Evolutionary conservation across 2,888 invertebrate genomes (phyloP).

Genomic region (Zeuzera pyrina): DNA sequence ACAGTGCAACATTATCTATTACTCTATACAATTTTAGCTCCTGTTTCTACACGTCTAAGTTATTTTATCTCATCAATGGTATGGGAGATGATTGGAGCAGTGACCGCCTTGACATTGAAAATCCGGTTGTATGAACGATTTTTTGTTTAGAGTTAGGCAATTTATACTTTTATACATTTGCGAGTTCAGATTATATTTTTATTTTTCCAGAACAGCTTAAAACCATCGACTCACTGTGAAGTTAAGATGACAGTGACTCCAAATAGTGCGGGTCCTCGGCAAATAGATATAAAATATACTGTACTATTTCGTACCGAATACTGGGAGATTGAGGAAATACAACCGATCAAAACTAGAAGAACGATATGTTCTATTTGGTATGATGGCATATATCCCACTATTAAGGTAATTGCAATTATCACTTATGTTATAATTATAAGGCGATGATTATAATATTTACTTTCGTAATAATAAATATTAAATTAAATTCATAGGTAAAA

Average conservation of each 20-base stretch:
- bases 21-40: slow-evolving; percentile 52
- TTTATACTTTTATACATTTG: too few species aligned
- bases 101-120: too few species aligned
- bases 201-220: slow-evolving; percentile 44
- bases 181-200: background rate
- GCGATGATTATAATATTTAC: background rate
- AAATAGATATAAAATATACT: slow-evolving; percentile 44
- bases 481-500: slow-evolving; percentile 39
- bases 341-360: slow-evolving; percentile 37
- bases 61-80: slow-evolving; percentile 41
- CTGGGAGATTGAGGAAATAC: slow-evolving; percentile 51
- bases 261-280: slow-evolving; percentile 48
- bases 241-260: slow-evolving; percentile 44
- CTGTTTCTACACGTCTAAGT: slow-evolving; percentile 51
- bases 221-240: slow-evolving; percentile 45
- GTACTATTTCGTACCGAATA: slow-evolving; percentile 49
- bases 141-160: too few species aligned
- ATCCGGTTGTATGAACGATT: too few species aligned
- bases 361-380: slow-evolving; percentile 57
- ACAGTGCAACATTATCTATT: slow-evolving; percentile 28
- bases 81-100: slow-evolving; percentile 48
- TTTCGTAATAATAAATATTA: background rate
- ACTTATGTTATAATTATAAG: too few species aligned
- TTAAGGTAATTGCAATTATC: slow-evolving; percentile 38
- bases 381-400: slow-evolving; percentile 59